phyloP scores from a whole-genome alignment of 2,888 invertebrate genomes.

The Microctonus brassicae region DNA sequence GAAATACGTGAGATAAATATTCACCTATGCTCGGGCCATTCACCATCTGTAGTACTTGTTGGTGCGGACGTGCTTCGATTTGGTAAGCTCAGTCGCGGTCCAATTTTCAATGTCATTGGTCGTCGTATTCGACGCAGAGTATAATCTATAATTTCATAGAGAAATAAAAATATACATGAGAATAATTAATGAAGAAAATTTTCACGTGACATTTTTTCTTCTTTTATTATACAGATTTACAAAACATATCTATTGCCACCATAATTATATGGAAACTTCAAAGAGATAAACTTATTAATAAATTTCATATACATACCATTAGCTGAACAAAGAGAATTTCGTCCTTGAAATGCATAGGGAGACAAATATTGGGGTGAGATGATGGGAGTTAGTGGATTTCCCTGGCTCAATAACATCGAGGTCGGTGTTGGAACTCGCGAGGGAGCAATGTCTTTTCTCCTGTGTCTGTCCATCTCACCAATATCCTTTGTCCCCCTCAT shows the following conservation, averaged over 20 bases:
- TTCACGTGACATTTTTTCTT: too few species aligned
- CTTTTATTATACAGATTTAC: too few species aligned
- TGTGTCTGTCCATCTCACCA: slow-evolving; percentile 28
- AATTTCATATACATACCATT: slow-evolving; percentile 58
- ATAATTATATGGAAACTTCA: slow-evolving; percentile 3
- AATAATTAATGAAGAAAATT: too few species aligned
- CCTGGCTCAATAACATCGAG: slow-evolving; percentile 50
- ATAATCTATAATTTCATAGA: slow-evolving; percentile 66
- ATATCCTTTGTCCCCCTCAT: slow-evolving; percentile 16
- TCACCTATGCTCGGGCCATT: slow-evolving; percentile 71
- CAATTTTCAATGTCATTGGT: slow-evolving; percentile 71
- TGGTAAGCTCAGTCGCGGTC: slow-evolving; percentile 71
- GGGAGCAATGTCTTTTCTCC: slow-evolving; percentile 49
- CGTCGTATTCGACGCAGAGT: slow-evolving; percentile 68
- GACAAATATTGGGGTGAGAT: slow-evolving; percentile 66
- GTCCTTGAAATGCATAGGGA: slow-evolving; percentile 70
- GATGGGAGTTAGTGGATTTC: slow-evolving; percentile 59
- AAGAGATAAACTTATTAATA: slow-evolving; percentile 28
- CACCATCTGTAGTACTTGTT: slow-evolving; percentile 68
- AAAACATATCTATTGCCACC: neutral
- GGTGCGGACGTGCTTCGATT: slow-evolving; percentile 71
- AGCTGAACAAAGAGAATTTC: slow-evolving; percentile 71
- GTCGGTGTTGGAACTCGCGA: slow-evolving; percentile 54
- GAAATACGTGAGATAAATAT: slow-evolving; percentile 21
- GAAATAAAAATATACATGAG: slow-evolving; percentile 16